Conservation (phyloP, 2,888 invertebrate genomes). For the Camptogramma bilineatum region DNA sequence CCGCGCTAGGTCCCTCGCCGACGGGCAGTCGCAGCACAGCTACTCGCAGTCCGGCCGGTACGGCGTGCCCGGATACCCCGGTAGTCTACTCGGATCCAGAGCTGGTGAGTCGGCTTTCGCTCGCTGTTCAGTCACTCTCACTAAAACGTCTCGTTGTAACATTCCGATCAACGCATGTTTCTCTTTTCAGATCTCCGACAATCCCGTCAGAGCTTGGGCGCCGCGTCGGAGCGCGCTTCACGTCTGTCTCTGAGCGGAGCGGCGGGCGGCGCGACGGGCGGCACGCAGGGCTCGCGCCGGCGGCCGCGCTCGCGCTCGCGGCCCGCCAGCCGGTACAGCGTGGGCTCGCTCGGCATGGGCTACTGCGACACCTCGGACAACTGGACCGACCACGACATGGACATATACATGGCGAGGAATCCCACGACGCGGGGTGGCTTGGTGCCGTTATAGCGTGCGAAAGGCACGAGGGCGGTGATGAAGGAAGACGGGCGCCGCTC, state of each 20-base stretch:
- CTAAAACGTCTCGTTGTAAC: background rate
- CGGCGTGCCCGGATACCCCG: constrained; percentile 90
- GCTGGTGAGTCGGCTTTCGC: constrained; percentile 68
- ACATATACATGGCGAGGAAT: constrained; percentile 97
- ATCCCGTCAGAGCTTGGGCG: constrained; percentile 93
- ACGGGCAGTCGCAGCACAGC: constrained; percentile 95
- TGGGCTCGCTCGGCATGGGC: constrained; percentile 93
- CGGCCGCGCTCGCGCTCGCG: constrained; percentile 92
- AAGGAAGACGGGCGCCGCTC: constrained; percentile 58
- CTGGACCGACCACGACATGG: constrained; percentile 98
- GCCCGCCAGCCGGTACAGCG: constrained; percentile 91
- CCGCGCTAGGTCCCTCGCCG: constrained; percentile 92
- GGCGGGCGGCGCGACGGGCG: constrained; percentile 87
- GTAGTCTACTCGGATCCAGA: constrained; percentile 85
- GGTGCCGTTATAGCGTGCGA: constrained; percentile 90
- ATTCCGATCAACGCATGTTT: constrained; percentile 11
- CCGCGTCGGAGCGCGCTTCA: constrained; percentile 92
- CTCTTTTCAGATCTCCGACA: constrained; percentile 90
- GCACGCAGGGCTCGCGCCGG: constrained; percentile 87
- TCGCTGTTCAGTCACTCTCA: constrained; percentile 40
- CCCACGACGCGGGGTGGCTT: constrained; percentile 94
- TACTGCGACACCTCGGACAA: constrained; percentile 96
- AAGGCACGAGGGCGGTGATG: constrained; percentile 59
- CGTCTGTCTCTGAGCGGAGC: constrained; percentile 89
- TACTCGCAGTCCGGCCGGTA: constrained; percentile 94